Evolutionary conservation across 2,888 invertebrate genomes (phyloP).

Genomic region (Aporophyla nigra): DNA sequence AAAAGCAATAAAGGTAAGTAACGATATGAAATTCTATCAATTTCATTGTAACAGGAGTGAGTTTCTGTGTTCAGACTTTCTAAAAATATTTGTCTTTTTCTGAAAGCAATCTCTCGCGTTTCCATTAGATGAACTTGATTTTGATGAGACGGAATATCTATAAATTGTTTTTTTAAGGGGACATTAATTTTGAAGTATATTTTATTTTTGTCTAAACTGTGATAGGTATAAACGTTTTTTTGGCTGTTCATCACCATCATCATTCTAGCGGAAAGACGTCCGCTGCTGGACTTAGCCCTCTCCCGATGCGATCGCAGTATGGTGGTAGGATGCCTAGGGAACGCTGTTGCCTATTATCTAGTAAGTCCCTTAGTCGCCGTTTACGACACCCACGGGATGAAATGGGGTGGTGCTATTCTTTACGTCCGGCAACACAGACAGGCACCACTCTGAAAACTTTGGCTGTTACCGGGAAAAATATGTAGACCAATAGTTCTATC

Average conservation of each 20-base stretch:
- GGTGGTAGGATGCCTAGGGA: too few relatives aligned
- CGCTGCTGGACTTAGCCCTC: too few relatives aligned
- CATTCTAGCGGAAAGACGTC: too few relatives aligned
- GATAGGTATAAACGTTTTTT: neutral
- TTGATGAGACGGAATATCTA: conserved; percentile 4
- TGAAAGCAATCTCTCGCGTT: conserved; percentile 41
- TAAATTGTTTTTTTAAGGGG: neutral
- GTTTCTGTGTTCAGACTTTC: conserved; percentile 61
- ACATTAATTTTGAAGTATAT: neutral
- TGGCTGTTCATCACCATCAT: neutral
- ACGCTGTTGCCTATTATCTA: too few relatives aligned
- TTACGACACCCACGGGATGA: too few relatives aligned
- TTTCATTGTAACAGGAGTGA: conserved; percentile 67
- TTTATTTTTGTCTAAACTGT: neutral
- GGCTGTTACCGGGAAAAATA: too few relatives aligned
- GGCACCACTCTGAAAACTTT: too few relatives aligned
- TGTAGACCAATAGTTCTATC: too few relatives aligned
- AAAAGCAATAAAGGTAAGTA: conserved; percentile 69
- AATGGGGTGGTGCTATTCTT: too few relatives aligned
- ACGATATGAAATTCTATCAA: conserved; percentile 64
- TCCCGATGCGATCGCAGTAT: too few relatives aligned
- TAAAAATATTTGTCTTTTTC: conserved; percentile 47
- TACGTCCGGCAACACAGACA: too few relatives aligned
- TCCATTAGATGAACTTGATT: conserved; percentile 18
- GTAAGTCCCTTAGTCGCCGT: too few relatives aligned